Evolutionary conservation across 2,888 invertebrate species (phyloP), one percentile per base, ranked within the genome.

Genomic region (Chaetogeoica ovagalla): DNA sequence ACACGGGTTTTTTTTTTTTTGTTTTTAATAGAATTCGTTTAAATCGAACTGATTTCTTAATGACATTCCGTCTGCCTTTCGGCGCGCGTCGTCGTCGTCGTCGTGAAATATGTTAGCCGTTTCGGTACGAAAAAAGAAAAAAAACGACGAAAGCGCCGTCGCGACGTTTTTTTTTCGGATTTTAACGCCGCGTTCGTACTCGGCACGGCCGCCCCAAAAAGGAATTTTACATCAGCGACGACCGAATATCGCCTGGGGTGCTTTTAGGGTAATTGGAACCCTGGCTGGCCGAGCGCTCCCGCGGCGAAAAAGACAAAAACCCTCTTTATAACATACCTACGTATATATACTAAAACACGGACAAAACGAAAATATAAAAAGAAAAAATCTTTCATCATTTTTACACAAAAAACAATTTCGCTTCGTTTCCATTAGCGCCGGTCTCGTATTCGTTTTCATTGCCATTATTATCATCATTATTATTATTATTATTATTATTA

Each of bases 241-340:
- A 69, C 52, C 55, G 55, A 52, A 62, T 39, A 63, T 62, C 70
- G 63, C 79, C 55, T 3, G 79, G 79, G 70, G 70, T 79, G 79
- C 79, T 79, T 71, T 79, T 79, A 70, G 79, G 70, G 63, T 71
- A 79, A 79, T 79, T 79, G 79, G 55, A 79, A 71, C 55, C 52
- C 79, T 39, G n/a, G 19, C 57, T 66, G 62, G 52, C n/a, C n/a
- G 37, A 19, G 52, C 15, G 37, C 17, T 70, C 79, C 79, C 70
- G 55, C 70, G 55, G 63, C 8, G 79, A 70, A 63, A 70, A 77
- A 37, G 48, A 70, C 70, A 70, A 69, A 30, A 79, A 62, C 63
- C 43, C 39, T 37, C 15, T 79, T 71, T 71, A 15, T 62, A 55
- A 30, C 30, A 30, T 4, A 30, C 30, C 1, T 30, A n/a, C n/a